Base-by-base conservation (phyloP, 2,113 vertebrate genomes). In the Delphinapterus leucas region DNA sequence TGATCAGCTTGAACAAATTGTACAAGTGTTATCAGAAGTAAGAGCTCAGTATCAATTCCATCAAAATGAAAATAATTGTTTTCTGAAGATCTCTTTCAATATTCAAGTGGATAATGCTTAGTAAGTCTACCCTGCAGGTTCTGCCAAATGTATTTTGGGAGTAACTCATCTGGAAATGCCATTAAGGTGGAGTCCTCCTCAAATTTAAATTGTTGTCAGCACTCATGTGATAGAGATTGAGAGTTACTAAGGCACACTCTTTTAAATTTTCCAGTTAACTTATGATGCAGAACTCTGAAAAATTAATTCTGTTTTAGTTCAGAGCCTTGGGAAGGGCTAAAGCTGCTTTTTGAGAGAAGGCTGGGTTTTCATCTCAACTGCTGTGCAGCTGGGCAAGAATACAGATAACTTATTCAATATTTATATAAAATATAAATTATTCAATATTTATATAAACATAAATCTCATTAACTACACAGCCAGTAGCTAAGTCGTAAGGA, bases 71-170 rank as follows among this genome's bases (percentile, higher is more conserved):
- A 68, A 44, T 73, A 6, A 26, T 71, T 17, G 76, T 73, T 80
- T 92, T 91, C 87, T 68, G 23, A 95, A 90, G 82, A 47, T 47
- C n/a, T n/a, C 38, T 89, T 90, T 92, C 67, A 76, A 3, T 88
- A 81, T 79, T 21, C 15, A 41, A 83, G 38, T 61, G 4, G 25
- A 73, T 89, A 47, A 77, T 61, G 12, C 17, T 36, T 92, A 63
- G 55, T 31, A 58, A 70, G 20, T 92, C n/a, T 12, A 88, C 6
- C 79, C 49, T 86, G 4, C 4, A 92, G 12, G 8, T 49, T 87
- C 55, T 23, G 5, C 74, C 14, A 12, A 90, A 33, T 76, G 33
- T 38, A 44, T 67, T 90, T 80, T 85, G 53, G 73, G 13, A 93
- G 20, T 71, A 84, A 58, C 21, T 88, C 44, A 91, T 85, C 49